Percentiles rank a stretch among this genome's conserved stretches.
Evolutionary conservation across 2,113 vertebrate species (phyloP).

Genomic region (Ornithorhynchus anatinus): DNA sequence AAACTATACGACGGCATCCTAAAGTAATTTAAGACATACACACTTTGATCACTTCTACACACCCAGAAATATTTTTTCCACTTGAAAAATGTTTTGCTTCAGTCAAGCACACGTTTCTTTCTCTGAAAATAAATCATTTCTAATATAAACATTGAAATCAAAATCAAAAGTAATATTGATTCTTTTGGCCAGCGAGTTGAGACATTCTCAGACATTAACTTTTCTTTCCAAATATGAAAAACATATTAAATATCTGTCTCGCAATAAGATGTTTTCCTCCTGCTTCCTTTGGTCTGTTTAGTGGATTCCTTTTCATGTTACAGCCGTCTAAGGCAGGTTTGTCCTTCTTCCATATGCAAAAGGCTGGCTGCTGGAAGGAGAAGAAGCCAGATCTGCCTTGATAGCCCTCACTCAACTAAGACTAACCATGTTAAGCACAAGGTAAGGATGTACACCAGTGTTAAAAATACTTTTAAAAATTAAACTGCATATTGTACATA

Average conservation of each 20-base stretch:
- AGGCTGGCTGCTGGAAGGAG: constrained; percentile 24
- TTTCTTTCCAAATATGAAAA: constrained; percentile 73
- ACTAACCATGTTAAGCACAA: neutral
- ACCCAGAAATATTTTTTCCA: constrained; percentile 67
- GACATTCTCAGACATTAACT: constrained; percentile 71
- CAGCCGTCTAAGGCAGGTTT: constrained; percentile 11
- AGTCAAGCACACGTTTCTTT: constrained; percentile 59
- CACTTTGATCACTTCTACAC: constrained; percentile 63
- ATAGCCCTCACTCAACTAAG: constrained; percentile 5
- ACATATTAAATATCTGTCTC: constrained; percentile 70
- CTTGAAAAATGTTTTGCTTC: constrained; percentile 64
- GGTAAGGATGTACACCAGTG: constrained; percentile 7
- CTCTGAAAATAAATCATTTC: constrained; percentile 71
- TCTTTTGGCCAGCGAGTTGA: constrained; percentile 65
- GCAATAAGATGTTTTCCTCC: constrained; percentile 70
- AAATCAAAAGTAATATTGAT: constrained; percentile 55
- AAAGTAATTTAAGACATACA: constrained; percentile 68
- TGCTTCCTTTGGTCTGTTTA: constrained; percentile 59
- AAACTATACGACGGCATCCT: constrained; percentile 55
- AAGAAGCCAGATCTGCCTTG: constrained; percentile 10
- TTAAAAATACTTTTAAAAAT: constrained; percentile 10
- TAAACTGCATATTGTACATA: neutral
- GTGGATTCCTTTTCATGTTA: constrained; percentile 20
- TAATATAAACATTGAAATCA: constrained; percentile 45
- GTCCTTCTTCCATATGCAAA: constrained; percentile 27